Evolutionary conservation across 2,888 invertebrate genomes (phyloP).

Genomic region (Dynastes grantii): DNA sequence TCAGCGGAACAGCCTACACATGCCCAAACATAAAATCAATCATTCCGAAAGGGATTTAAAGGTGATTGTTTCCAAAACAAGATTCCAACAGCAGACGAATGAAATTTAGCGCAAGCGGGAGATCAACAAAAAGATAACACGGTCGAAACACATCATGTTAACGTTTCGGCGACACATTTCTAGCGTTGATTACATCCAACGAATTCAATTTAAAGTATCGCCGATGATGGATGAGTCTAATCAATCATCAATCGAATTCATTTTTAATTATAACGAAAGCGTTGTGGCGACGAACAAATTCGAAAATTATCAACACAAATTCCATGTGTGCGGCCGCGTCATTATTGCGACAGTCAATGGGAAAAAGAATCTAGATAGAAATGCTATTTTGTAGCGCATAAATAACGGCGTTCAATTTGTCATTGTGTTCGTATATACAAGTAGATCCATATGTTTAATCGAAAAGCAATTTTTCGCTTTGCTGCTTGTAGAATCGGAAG

Average conservation of each 20-base stretch:
- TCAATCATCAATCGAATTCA: conserved; percentile 36
- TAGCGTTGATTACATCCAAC: conserved; percentile 23
- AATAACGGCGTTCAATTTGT: conserved; percentile 2
- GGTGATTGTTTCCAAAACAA: conserved; percentile 14
- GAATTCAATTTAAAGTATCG: conserved; percentile 42
- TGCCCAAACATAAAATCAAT: conserved; percentile 8
- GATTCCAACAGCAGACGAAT: background rate
- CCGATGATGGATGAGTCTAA: conserved; percentile 44
- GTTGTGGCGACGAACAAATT: conserved; percentile 30
- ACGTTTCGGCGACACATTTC: conserved; percentile 30
- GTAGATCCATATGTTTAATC: conserved; percentile 3
- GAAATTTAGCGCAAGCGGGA: conserved; percentile 12
- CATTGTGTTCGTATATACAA: background rate
- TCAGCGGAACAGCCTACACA: background rate
- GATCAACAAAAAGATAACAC: conserved; percentile 30
- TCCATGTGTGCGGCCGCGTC: background rate
- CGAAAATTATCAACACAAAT: conserved; percentile 32
- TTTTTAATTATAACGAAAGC: conserved; percentile 42
- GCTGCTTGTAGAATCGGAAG: background rate
- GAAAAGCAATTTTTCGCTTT: background rate
- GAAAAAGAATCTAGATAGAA: background rate
- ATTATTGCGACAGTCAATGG: conserved; percentile 6
- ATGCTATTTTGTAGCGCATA: background rate
- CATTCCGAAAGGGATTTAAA: background rate
- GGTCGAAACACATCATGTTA: background rate